These are phyloP conservation scores for Triplophysa yarkandensis DNA, from an alignment of 2,797 vertebrate genomes.

Conservation along the genomic window DNA sequence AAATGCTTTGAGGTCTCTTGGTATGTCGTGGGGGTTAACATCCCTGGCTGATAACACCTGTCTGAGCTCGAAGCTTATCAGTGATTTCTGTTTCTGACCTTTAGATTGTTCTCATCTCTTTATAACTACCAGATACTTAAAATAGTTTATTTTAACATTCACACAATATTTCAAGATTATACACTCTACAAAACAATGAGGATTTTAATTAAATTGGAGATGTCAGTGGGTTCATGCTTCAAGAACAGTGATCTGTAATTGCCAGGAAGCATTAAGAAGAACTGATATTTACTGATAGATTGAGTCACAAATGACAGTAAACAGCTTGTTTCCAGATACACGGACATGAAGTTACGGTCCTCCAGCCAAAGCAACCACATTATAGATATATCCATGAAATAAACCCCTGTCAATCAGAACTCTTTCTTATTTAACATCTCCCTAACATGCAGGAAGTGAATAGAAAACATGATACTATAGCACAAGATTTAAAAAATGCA, in stretches of 20 bases:
- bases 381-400: not conserved
- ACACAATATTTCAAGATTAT: not conserved
- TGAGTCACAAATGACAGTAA: conserved; percentile 18
- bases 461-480: not conserved
- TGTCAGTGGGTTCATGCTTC: conserved; percentile 1
- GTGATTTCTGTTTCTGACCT: not conserved
- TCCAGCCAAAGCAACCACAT: not conserved
- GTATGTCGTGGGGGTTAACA: conserved; percentile 36
- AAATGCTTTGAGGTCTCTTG: conserved; percentile 22
- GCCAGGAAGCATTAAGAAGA: conserved; percentile 29
- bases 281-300: conserved; percentile 1
- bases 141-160: not conserved
- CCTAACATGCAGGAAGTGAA: conserved; percentile 12
- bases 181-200: not conserved
- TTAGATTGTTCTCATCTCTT: not conserved
- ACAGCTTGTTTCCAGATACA: conserved; percentile 34
- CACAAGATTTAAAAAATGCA: conserved; percentile 1
- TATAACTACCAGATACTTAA: not conserved
- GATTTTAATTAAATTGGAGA: not conserved
- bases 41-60: conserved; percentile 49
- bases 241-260: conserved; percentile 22
- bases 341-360: not conserved
- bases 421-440: conserved; percentile 9
- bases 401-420: not conserved
- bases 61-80: conserved; percentile 30